Base-by-base conservation (phyloP, 2,797 vertebrate species). In the Thaleichthys pacificus region DNA sequence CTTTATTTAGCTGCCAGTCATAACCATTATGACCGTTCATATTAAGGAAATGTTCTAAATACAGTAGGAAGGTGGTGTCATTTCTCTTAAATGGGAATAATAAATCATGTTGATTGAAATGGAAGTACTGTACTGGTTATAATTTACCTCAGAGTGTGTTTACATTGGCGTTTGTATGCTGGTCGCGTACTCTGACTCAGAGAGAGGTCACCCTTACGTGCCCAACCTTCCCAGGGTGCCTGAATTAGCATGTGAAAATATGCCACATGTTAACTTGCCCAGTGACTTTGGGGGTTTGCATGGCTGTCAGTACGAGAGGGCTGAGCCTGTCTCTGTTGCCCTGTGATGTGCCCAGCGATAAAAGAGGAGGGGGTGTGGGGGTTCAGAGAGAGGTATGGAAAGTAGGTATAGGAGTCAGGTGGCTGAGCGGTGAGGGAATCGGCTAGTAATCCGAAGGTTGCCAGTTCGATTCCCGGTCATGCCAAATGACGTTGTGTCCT, bases 161-260 rank as follows among this genome's bases (percentile, higher is more conserved):
- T 68, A 79, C 73, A 24, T 76, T 75, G 69, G 28, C 68, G 83
- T 88, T 85, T 83, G 84, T 82, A 89, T 88, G 79, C 86, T 5
- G 4, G 38, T 26, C 56, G 78, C 65, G 4, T 82, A 12, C 60
- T 61, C 66, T 64, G 73, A 77, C 69, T 80, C 72, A 54, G 81
- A 71, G 73, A 81, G 82, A 75, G 86, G 85, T 86, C 85, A 83
- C 72, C 75, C 79, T 79, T 73, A 81, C 72, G 7, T 77, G 77
- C 80, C 66, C 57, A 7, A 8, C 9, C 71, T 69, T 77, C 75
- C 76, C 71, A 47, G 68, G 64, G 68, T 24, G 64, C 63, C 79
- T 42, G 80, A 83, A 87, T 89, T 87, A 86, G 78, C 78, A 83
- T 82, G 81, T 73, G 76, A 83, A 89, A 88, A 85, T 86, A 79